phyloP scores from a whole-genome alignment of 2,888 invertebrate species.

The Autographa gamma region DNA sequence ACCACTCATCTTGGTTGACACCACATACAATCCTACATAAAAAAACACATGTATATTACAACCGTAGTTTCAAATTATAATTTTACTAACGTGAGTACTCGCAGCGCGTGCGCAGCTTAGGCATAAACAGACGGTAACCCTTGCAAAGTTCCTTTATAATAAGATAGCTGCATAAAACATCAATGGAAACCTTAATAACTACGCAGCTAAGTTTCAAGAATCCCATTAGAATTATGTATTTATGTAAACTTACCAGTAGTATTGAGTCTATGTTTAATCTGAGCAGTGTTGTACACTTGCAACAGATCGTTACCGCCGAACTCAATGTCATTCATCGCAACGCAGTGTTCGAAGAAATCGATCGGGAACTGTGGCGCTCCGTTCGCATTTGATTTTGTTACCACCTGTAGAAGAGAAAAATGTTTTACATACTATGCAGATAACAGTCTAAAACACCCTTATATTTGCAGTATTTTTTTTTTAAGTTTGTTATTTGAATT shows the following conservation, averaged over 20 bases:
- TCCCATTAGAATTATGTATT: background rate
- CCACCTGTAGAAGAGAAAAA: constrained; percentile 65
- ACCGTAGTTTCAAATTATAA: no score
- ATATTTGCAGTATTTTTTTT: no score
- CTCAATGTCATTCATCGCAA: constrained; percentile 96
- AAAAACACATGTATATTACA: background rate
- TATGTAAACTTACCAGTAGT: constrained; percentile 84
- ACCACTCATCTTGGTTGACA: constrained; percentile 96
- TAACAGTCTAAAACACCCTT: no score
- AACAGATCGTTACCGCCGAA: constrained; percentile 98
- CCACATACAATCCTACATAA: constrained; percentile 94
- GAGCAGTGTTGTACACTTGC: constrained; percentile 97
- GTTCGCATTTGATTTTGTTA: constrained; percentile 83
- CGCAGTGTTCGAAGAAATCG: constrained; percentile 99
- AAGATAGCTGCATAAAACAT: no score
- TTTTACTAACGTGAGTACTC: no score
- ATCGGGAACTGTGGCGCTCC: constrained; percentile 95
- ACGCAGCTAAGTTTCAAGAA: no score
- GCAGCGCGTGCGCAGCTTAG: no score
- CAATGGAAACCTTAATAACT: no score
- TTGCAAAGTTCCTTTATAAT: no score
- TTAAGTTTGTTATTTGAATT: no score
- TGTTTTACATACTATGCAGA: constrained; percentile 7
- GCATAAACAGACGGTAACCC: no score
- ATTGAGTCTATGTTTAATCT: constrained; percentile 96